Base-by-base conservation (phyloP, 2,113 vertebrate genomes). In the Psittacula cyanocephala region DNA sequence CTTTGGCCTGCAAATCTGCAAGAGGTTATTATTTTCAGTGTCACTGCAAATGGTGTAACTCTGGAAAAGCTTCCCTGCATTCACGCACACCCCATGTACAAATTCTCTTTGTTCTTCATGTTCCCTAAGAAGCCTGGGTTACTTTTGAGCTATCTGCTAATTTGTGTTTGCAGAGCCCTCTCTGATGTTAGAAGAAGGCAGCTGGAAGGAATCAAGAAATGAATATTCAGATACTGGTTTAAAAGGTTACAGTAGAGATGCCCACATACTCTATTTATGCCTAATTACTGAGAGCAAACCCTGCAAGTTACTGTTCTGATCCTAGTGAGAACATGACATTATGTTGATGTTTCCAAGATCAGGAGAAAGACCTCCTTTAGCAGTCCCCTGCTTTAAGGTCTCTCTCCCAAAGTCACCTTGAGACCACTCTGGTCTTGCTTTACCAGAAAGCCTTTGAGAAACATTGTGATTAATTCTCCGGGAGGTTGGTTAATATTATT, bases 1-100 rank as follows among this genome's bases (percentile, higher is more conserved):
- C 23, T 85, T 95, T 55, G 62, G 71, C 67, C 81, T 91, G n/a
- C 55, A 74, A 80, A 91, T 86, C n/a, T 43, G 65, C 69, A 94
- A 95, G 82, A 70, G 75, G 69, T 24, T 70, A 27, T 62, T 87
- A 63, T 70, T 94, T 90, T 35, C 72, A 77, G 55, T 53, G 44
- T 82, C 47, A 11, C 44, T 77, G 76, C 49, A 93, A 92, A 64
- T 39, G 27, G 28, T 29, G 11, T 8, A 49, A 39, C 31, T 55
- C 55, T 81, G 74, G 28, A 89, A 87, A 69, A 84, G 22, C 13
- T 57, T 70, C 39, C 55, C 35, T 20, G 60, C 13, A 41, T 27
- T 33, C 64, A 67, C 1, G 0, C 57, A 60, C 22, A 59, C 3
- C 13, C 19, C 27, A 3, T 4, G 29, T 10, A 86, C 71, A 86